Base-by-base conservation (phyloP, 2,113 vertebrate species). In the Scortum barcoo region DNA sequence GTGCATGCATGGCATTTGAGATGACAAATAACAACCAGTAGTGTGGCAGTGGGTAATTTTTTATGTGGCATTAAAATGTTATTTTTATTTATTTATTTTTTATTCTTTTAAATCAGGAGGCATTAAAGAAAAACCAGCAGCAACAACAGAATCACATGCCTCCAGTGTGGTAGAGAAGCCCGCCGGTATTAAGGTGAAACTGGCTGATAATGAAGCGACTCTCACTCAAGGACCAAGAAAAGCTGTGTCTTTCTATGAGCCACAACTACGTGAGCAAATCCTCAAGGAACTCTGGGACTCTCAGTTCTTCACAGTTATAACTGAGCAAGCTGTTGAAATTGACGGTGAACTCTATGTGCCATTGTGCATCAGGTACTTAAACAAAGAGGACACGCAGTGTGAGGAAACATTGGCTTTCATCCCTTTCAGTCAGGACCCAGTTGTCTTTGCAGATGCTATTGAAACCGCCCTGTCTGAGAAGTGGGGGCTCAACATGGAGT, bases 401-500 rank as follows among this genome's bases (percentile, higher is more conserved):
- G 95, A 96, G 83, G 95, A 96, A 61, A 93, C 94, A 0, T 63
- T 96, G 68, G 94, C 94, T 28, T 94, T 96, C 46, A 86, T 96
- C 78, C 95, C 94, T 0, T 89, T 93, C 22, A 26, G 13, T 4
- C 78, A 89, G 58, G 92, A 95, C 82, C 57, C 90, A 1, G 50
- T 14, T 28, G 66, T 75, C 20, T 93, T 95, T n/a, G 68, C 89
- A 1, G 94, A 95, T 2, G 51, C 88, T 8, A 81, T 96, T 40
- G 94, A 94, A 68, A 89, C 84, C 0, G 83, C 87, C 2, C 89
- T 96, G 54, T 93, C 95, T 33, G 94, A 96, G 76, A 96, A 96
- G 60, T 96, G 95, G 94, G 95, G 95, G 9, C 92, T 96, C 19
- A 94, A 95, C 82, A 95, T 96, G 95, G 94, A 91, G 66, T 92